Base-by-base conservation (phyloP, 2,113 vertebrate genomes). In the Sceloporus tristichus region DNA sequence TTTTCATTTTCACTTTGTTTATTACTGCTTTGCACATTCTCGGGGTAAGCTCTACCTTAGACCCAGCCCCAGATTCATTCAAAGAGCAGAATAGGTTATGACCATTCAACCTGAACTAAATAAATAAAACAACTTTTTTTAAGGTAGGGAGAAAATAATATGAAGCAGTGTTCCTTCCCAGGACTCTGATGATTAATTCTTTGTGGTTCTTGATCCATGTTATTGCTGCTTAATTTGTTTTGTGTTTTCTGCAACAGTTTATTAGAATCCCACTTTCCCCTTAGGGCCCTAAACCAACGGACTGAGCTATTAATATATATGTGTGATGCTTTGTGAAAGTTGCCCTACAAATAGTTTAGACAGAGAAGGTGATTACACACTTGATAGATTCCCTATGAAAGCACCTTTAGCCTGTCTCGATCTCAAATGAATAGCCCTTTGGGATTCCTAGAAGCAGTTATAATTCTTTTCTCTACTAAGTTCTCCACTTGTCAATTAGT, bases 381-480 rank as follows among this genome's bases (percentile, higher is more conserved):
- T 87, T 73, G 2, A 81, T 90, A 82, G 2, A 9, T 14, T 89
- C 65, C 5, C 1, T 66, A 23, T 21, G 89, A 25, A 62, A 74
- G 0, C 9, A 0, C 18, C 74, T 93, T 87, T 5, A 68, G 2
- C 5, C n/a, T 29, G 18, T 73, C 1, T 0, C 0, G 27, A 85
- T 27, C 16, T 76, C 66, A 91, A 84, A 1, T 40, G 0, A n/a
- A 0, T 75, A 1, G 1, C 38, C 14, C 1, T 84, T 85, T 89
- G 77, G 40, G 2, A 2, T 23, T 78, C 18, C 19, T 18, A 11
- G 73, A 70, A 34, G 62, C 18, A 68, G 59, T 40, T 84, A 18
- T n/a, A 56, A 85, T 85, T 73, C 53, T 56, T 56, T 7, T 70
- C 62, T 82, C 42, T 11, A 56, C 48, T 68, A 59, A 90, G 85